Evolutionary conservation across 2,888 invertebrate genomes (phyloP), one percentile per base, ranked within the genome.

Genomic region (Tetragonisca angustula): DNA sequence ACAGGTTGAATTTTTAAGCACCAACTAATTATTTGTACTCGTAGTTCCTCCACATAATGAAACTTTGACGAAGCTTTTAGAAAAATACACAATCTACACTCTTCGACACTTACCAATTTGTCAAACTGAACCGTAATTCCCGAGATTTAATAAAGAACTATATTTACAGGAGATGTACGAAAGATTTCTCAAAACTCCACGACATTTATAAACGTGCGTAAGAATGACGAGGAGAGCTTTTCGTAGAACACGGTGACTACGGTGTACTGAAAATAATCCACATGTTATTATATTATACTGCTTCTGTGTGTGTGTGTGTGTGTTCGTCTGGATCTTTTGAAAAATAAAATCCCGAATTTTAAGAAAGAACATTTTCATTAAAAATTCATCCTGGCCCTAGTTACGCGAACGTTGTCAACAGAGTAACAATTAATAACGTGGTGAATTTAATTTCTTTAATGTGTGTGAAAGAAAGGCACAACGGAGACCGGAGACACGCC

Each of bases 181-280:
- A 65, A 15, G 36, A 36, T 36, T 43, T 56, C 62, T 67, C 67
- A 50, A 75, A 71, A 72, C 76, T 56, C 17, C 54, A 49, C 71
- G 67, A 77, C 76, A 84, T 83, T 82, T 83, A 84, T 81, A 72
- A 90, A 90, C 86, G 81, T 85, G 86, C 87, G 89, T 84, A 87
- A 90, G 70, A 86, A 74, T 17, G 73, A 65, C 76, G 65, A 65
- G 50, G n/a, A 54, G 62, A 78, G 72, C 15, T 75, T 62, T 61
- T 65, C 67, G 72, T 68, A 80, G 76, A 88, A 87, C 67, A 71
- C 70, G 32, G 49, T 59, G 69, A 21, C 77, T 67, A 49, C 52
- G 78, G 17, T 59, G 79, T 15, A 81, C 70, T 78, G 78, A 87
- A 88, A 88, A 87, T 87, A 87, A 88, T 88, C 72, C 77, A 52